Evolutionary conservation across 2,888 invertebrate genomes (phyloP), one percentile per base, ranked within the genome.

Genomic region (Chrysolina americana): DNA sequence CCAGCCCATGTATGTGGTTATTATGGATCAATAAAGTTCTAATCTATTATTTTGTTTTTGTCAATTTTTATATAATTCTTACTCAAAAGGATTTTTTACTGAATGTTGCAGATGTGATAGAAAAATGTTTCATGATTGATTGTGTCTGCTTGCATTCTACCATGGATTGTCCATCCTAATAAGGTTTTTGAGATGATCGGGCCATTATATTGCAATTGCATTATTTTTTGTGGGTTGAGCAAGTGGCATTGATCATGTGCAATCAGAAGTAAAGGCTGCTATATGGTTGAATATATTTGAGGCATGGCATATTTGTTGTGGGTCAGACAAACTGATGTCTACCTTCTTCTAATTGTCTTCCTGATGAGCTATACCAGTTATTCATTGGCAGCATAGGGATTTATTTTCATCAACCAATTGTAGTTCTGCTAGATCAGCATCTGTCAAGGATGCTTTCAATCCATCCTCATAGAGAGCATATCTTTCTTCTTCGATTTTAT

Each of bases 371-470:
- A 63, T 63, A 41, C 63, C 63, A 23, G 36, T 63, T 10, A 41
- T 63, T 41, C 63, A 41, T n/a, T 63, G 63, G 41, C 36, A 63
- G 41, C 63, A 63, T 28, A 63, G 28, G 15, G 63, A 36, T n/a
- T 63, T 41, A 15, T 15, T 63, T 63, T 41, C 63, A 23, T 41
- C 63, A 63, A 10, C 13, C 8, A 63, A 63, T 5, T n/a, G 3
- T 41, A 41, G 13, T 63, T 63, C 15, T 0, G 63, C 36, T 8
- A 63, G 36, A 36, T 63, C 41, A 63, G 63, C 36, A 41, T 63
- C 63, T 63, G 36, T 63, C n/a, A 41, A n/a, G 41, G 63, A 63
- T 63, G n/a, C 13, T 63, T 36, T 63, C n/a, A 41, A 36, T n/a
- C 63, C 63, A 36, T 63, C 63, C 41, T 63, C 63, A 63, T 15